Evolutionary conservation across 2,113 vertebrate species (phyloP), one percentile per base, ranked within the genome.

Genomic region (Grantiella picta): DNA sequence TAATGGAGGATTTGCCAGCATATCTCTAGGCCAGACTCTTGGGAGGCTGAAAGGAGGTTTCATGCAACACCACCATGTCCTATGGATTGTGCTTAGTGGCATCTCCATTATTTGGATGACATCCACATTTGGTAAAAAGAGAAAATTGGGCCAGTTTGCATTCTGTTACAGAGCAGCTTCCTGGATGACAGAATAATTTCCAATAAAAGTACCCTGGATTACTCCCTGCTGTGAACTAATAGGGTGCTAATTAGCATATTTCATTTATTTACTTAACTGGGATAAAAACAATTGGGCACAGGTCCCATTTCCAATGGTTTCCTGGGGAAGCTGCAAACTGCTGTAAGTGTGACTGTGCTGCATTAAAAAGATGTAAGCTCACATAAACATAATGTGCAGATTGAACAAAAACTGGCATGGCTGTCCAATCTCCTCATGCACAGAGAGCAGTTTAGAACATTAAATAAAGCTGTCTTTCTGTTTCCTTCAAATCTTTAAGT

Each of bases 221-320:
- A 96, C 97, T 98, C 97, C 98, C 98, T 97, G 95, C 97, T 98
- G 98, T 95, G 97, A 98, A 88, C 97, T 98, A 98, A 98, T 98
- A 98, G 97, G 97, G 97, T 98, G 97, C 97, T 98, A 98, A 98
- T 98, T 98, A 98, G 96, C 98, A 98, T 98, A 98, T 98, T 98
- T 98, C 95, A 98, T 98, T 98, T 98, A 98, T 98, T 98, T 98
- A 98, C 97, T 98, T 98, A 98, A 98, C 97, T 95, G 97, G 97
- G 95, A 97, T 98, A 94, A 97, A 98, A 98, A 96, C 97, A 96
- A 96, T 73, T 98, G 97, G 98, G 97, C 98, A 97, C 82, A 82
- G 95, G 97, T 97, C 98, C 97, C 97, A 95, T 95, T 98, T 97
- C 92, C 93, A 97, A 97, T 97, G 96, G 97, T 97, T 98, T 98